phyloP scores from a whole-genome alignment of 2,113 vertebrate species.

The Donacobius atricapilla region DNA sequence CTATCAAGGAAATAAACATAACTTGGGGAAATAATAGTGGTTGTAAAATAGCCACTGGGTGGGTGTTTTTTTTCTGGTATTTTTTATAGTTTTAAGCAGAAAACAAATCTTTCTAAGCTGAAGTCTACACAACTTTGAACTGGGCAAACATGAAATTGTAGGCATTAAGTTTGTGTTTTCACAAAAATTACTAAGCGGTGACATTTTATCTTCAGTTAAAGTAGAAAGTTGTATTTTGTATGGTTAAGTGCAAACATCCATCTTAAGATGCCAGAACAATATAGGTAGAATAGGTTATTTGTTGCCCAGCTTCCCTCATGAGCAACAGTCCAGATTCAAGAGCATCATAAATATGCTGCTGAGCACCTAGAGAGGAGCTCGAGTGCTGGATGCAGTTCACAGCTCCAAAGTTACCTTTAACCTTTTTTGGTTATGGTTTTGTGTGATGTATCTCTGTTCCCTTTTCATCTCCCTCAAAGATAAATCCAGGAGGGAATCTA shows the following conservation, averaged over 20 bases:
- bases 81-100: not conserved
- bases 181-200: not conserved
- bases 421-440: not conserved
- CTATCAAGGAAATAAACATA: not conserved
- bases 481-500: not conserved
- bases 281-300: not conserved
- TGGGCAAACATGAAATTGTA: not conserved
- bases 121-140: not conserved
- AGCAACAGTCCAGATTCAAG: not conserved
- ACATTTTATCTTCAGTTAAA: not conserved
- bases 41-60: not conserved
- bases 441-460: not conserved
- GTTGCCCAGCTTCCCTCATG: not conserved
- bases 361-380: not conserved
- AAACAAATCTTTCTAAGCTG: not conserved
- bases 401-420: not conserved
- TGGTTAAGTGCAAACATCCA: not conserved
- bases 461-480: not conserved
- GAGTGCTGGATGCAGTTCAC: not conserved
- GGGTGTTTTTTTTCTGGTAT: not conserved
- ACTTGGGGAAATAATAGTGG: not conserved
- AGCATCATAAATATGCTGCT: not conserved
- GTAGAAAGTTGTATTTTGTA: not conserved
- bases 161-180: not conserved
- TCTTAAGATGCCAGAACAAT: not conserved